A percentile compares a stretch with the other conserved stretches of the same genome.
Conservation (phyloP, 2,113 vertebrate species). For the Aspiorhynchus laticeps region DNA sequence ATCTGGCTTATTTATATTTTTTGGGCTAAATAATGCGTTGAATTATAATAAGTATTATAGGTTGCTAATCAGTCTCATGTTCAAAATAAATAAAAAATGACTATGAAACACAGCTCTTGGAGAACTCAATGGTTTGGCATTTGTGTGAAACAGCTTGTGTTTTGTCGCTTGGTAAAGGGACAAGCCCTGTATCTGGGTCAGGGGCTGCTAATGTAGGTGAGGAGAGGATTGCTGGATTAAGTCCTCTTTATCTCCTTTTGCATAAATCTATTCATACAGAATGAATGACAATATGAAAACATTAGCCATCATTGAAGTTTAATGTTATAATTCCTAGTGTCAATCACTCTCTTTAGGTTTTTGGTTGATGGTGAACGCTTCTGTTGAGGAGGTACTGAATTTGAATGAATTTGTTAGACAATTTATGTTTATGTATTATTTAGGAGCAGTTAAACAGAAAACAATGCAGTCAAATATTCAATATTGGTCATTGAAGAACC, state of each 20-base stretch:
- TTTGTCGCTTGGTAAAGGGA: conserved; percentile 35
- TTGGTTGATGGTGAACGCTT: conserved; percentile 52
- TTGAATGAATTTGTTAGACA: background rate
- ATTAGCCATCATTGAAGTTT: conserved; percentile 65
- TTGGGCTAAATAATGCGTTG: background rate
- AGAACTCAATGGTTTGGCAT: conserved; percentile 1
- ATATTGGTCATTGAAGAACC: background rate
- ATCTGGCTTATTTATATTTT: background rate
- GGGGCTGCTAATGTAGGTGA: conserved; percentile 78
- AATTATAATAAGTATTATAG: background rate
- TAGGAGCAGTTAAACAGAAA: background rate
- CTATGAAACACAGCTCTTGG: background rate
- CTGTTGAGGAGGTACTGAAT: background rate
- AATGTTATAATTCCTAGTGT: conserved; percentile 75
- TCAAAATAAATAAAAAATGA: conserved; percentile 12
- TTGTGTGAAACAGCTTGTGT: conserved; percentile 40
- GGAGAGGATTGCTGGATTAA: conserved; percentile 77
- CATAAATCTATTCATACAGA: conserved; percentile 72
- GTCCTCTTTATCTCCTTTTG: conserved; percentile 76
- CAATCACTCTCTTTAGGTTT: conserved; percentile 55
- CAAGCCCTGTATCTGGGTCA: conserved; percentile 74
- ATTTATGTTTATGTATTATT: background rate
- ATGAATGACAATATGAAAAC: conserved; percentile 20
- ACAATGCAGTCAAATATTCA: background rate
- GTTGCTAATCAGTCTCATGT: background rate